Conservation (phyloP, 2,113 vertebrate genomes). For the Petaurus breviceps region DNA sequence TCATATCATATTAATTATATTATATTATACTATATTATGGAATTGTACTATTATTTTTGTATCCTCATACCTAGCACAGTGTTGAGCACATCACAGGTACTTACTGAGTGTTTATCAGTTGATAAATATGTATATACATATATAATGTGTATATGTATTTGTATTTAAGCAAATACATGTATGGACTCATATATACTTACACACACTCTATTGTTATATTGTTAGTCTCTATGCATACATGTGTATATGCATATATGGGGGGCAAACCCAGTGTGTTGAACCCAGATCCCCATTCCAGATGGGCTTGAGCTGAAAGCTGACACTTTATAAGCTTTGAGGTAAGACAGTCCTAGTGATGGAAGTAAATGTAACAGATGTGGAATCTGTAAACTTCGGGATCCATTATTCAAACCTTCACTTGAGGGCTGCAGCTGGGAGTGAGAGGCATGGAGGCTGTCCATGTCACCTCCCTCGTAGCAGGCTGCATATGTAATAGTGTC, state of each 20-base stretch:
- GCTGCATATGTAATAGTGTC: constrained; percentile 40
- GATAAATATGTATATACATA: background rate
- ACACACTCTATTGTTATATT: background rate
- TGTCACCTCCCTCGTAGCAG: constrained; percentile 39
- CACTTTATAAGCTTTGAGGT: background rate
- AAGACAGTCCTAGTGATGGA: background rate
- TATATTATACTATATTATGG: too few relatives aligned
- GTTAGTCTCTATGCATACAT: background rate
- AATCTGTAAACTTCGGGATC: background rate
- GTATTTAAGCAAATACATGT: background rate
- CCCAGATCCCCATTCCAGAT: background rate
- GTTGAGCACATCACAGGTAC: background rate
- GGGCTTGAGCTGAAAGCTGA: background rate
- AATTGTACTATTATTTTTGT: background rate
- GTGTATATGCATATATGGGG: background rate
- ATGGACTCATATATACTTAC: background rate
- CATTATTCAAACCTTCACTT: background rate
- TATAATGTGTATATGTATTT: background rate
- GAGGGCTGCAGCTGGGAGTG: background rate
- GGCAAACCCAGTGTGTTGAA: background rate
- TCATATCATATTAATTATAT: too few relatives aligned
- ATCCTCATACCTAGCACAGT: background rate
- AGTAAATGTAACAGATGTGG: background rate
- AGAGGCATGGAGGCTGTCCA: constrained; percentile 1
- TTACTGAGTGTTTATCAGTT: background rate